Conservation (phyloP, 2,113 vertebrate genomes). For the Arenaria interpres region DNA sequence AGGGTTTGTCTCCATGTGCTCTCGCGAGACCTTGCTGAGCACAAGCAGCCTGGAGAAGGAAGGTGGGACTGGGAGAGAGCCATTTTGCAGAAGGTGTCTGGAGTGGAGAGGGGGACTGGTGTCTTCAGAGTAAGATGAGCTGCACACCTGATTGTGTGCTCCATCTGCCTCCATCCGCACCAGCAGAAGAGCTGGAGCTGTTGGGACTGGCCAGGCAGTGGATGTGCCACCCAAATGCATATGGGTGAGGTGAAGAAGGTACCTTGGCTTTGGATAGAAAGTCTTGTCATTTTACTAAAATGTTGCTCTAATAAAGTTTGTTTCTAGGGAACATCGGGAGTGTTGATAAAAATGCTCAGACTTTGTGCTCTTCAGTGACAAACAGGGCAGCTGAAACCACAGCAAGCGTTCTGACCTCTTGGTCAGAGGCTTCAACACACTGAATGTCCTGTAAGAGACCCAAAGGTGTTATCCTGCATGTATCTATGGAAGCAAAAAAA, state of each 20-base stretch:
- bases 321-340: not conserved
- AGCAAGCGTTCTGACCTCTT: not conserved
- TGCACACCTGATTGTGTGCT: rapidly evolving
- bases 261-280: not conserved
- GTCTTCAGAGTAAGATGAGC: not conserved
- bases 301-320: not conserved
- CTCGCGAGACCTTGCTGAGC: not conserved
- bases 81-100: not conserved
- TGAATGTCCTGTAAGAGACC: not conserved
- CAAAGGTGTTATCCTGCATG: not conserved
- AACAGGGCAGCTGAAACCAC: not conserved
- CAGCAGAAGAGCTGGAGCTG: not conserved
- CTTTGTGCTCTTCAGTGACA: not conserved
- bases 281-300: not conserved
- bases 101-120: no score
- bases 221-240: not conserved
- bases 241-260: not conserved
- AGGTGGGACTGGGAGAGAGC: not conserved
- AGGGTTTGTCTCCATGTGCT: not conserved
- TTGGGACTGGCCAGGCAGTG: not conserved
- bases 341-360: not conserved
- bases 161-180: not conserved
- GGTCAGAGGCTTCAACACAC: not conserved
- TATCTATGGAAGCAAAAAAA: not conserved
- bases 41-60: not conserved